Evolutionary conservation across 2,797 vertebrate species (phyloP).

Genomic region (Oreochromis mossambicus): DNA sequence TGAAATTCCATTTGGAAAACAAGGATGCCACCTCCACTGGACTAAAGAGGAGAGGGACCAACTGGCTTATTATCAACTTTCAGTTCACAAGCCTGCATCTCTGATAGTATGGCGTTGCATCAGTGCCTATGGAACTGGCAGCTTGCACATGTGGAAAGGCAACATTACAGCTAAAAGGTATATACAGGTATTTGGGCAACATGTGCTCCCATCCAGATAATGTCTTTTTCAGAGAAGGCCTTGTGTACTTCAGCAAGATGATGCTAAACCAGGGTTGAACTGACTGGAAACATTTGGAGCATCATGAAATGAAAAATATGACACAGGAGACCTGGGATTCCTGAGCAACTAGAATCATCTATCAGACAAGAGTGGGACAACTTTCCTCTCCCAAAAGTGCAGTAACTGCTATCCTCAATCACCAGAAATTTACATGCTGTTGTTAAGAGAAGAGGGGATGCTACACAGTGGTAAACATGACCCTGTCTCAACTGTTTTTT

Average conservation of each 20-base stretch:
- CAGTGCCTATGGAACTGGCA: not conserved
- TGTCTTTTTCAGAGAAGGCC: not conserved
- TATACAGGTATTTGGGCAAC: not conserved
- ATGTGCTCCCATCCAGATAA: not conserved
- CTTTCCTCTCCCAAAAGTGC: not conserved
- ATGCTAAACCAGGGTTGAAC: not conserved
- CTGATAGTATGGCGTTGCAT: not conserved
- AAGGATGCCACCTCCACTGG: not conserved
- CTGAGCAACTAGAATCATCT: not conserved
- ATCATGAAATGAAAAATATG: not conserved
- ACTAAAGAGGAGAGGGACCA: not conserved
- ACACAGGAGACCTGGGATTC: not conserved
- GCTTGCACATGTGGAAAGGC: accelerated
- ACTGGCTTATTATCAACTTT: not conserved
- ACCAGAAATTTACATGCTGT: not conserved
- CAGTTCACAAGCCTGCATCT: not conserved
- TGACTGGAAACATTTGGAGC: not conserved
- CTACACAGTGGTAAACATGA: not conserved
- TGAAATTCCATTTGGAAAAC: not conserved
- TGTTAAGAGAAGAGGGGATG: not conserved
- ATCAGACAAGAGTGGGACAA: not conserved
- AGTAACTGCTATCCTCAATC: not conserved
- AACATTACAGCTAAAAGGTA: not conserved
- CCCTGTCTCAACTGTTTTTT: not conserved
- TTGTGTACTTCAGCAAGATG: not conserved